These are phyloP conservation scores for Ctenomys sociabilis DNA, from an alignment of 2,113 vertebrate genomes.

Conservation along the genomic window DNA sequence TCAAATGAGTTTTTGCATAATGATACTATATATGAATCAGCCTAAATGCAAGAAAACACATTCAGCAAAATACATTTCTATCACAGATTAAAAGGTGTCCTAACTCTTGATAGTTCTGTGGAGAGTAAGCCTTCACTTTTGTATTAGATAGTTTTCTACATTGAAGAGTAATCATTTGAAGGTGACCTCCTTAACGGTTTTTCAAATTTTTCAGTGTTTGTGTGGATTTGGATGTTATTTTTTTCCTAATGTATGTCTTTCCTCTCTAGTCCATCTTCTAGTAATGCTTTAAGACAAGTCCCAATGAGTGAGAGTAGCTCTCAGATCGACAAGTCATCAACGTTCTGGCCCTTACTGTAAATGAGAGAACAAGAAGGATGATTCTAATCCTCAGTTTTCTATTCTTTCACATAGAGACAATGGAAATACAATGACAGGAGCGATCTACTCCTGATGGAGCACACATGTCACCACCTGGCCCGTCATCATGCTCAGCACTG, in stretches of 20 bases:
- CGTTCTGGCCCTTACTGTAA: not conserved
- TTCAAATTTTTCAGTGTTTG: not conserved
- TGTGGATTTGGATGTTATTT: not conserved
- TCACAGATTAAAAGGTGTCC: not conserved
- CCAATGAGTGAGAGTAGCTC: not conserved
- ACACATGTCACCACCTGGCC: not conserved
- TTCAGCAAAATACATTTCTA: not conserved
- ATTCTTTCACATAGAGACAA: not conserved
- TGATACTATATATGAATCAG: not conserved
- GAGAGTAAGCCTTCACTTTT: not conserved
- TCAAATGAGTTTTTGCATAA: not conserved
- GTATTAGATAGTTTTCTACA: not conserved
- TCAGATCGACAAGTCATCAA: not conserved
- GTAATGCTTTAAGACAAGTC: not conserved
- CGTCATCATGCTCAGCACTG: not conserved
- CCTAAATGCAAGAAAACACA: not conserved
- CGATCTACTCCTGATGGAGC: not conserved
- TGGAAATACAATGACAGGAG: not conserved
- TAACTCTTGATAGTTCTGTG: not conserved
- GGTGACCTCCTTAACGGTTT: not conserved
- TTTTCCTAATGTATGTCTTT: not conserved
- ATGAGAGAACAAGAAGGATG: not conserved
- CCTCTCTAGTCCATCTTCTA: not conserved
- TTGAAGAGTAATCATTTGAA: not conserved
- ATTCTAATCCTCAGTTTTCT: not conserved